phyloP scores from a whole-genome alignment of 2,888 invertebrate genomes.

The Nomada goodeniana region DNA sequence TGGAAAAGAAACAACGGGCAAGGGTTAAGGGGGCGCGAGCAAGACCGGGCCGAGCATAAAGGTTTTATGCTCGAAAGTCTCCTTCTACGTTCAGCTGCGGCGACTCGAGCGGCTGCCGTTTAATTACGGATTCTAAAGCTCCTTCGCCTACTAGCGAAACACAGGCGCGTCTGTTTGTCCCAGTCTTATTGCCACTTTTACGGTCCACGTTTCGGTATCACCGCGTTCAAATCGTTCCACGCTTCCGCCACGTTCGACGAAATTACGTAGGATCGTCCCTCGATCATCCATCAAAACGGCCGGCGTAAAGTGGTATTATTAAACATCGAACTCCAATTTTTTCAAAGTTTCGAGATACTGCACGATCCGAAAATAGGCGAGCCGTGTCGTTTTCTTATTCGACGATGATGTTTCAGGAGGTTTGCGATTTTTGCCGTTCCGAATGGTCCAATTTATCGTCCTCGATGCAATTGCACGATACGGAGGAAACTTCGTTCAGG shows the following conservation, averaged over 20 bases:
- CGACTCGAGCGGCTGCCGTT: constrained; percentile 69
- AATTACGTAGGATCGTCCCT: constrained; percentile 30
- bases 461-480: too few species aligned
- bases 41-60: constrained; percentile 65
- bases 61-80: constrained; percentile 71
- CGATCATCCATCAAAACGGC: constrained; percentile 26
- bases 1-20: constrained; percentile 18
- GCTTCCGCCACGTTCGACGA: background rate
- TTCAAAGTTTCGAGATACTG: too few species aligned
- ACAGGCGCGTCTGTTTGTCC: constrained; percentile 65
- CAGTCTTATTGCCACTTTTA: constrained; percentile 76
- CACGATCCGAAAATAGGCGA: too few species aligned
- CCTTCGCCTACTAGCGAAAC: constrained; percentile 57
- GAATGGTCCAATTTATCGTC: too few species aligned
- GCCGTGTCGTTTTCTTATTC: background rate
- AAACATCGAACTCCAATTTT: too few species aligned
- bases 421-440: too few species aligned
- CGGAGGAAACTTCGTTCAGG: too few species aligned
- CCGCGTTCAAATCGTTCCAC: constrained; percentile 57
- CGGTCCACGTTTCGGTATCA: constrained; percentile 58
- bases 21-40: constrained; percentile 21
- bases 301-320: background rate
- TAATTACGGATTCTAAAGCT: constrained; percentile 77
- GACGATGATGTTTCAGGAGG: background rate
- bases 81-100: constrained; percentile 54